phyloP scores from a whole-genome alignment of 1,140 invertebrate species.

The Heliconius eleuchia region DNA sequence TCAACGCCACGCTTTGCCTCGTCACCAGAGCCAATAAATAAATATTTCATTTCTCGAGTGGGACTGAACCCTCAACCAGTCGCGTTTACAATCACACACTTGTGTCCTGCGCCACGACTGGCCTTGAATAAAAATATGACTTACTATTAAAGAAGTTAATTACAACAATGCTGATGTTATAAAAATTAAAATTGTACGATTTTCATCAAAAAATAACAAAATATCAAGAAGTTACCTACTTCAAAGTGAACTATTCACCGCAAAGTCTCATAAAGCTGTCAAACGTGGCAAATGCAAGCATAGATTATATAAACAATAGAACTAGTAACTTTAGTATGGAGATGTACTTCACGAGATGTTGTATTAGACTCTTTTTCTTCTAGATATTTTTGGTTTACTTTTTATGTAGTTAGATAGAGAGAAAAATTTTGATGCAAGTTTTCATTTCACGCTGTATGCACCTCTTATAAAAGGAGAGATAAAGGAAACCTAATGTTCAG shows the following conservation, averaged over 20 bases:
- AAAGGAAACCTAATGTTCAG: background rate
- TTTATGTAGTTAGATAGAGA: background rate
- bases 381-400: no score
- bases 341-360: background rate
- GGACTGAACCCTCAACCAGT: no score
- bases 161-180: background rate
- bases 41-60: no score
- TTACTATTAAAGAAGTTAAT: no score
- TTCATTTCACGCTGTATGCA: background rate
- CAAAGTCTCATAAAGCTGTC: slow-evolving; percentile 39
- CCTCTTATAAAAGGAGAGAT: background rate
- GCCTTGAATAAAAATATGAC: no score
- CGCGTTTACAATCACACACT: no score
- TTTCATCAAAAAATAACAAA: background rate
- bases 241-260: slow-evolving; percentile 35
- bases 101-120: no score
- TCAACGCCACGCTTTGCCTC: no score
- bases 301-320: slow-evolving; percentile 35
- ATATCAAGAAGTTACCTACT: slow-evolving; percentile 17
- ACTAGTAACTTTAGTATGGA: background rate
- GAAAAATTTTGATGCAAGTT: background rate
- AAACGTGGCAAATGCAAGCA: slow-evolving; percentile 34
- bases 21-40: no score
- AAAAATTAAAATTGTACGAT: background rate
- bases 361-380: background rate